Base-by-base conservation (phyloP, 2,113 vertebrate genomes). In the Todiramphus saurophagus region DNA sequence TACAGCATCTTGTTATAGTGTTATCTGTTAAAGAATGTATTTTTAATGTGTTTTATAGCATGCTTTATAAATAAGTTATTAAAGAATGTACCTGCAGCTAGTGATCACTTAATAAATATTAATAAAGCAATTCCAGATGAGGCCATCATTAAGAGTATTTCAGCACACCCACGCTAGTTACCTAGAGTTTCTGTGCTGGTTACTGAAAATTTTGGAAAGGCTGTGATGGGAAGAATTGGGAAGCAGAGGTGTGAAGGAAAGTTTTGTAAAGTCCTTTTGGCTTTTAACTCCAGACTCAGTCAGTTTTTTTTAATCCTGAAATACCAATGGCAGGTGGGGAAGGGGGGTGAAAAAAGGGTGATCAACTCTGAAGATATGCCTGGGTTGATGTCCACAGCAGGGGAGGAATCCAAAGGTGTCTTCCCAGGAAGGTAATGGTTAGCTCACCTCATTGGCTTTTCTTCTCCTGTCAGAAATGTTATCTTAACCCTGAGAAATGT, bases 21-120 rank as follows among this genome's bases (percentile, higher is more conserved):
- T 97, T 94, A 89, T 97, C 97, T 98, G 97, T 97, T 97, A 98
- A 96, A 97, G 88, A 94, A 98, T 98, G 97, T 97, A 97, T 98
- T 98, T 98, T 98, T 98, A 98, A 98, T 98, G 97, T 96, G 94
- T 93, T 98, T 97, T 98, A 97, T 97, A 97, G 94, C 88, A 76
- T 67, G 90, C 92, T 25, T 95, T 97, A 98, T 98, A 98, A 98
- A 98, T 98, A 97, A 98, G 93, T 97, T 97, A 97, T 91, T 94
- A 96, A 98, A 97, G 93, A 97, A 97, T 92, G 93, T 97, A 98
- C 95, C 97, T 97, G 97, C 92, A 97, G 92, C 96, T 97, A 97
- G 97, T 46, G 94, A 97, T 97, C 97, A 95, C 96, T 96, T 98
- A 97, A 97, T 98, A 97, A 98, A 96, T 98, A 98, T 98, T 90